phyloP scores from a whole-genome alignment of 92 coral and sea anemone species.

The Phenganax subtilis region DNA sequence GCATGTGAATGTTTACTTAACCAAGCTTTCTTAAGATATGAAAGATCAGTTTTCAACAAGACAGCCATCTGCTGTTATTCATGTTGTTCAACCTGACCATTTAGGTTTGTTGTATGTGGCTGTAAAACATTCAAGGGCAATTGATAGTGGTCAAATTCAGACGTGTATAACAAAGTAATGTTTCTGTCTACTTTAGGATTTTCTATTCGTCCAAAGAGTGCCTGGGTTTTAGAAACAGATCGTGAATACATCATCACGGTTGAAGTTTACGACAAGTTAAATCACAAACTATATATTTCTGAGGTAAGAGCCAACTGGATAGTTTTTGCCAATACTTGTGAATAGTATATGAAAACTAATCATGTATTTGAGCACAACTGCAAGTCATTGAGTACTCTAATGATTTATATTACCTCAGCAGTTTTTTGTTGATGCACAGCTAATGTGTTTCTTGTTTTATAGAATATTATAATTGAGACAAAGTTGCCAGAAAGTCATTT shows the following conservation, averaged over 20 bases:
- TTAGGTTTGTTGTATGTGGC: slow-evolving; percentile 49
- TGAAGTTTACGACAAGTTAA: slow-evolving; percentile 70
- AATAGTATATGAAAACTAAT: no score
- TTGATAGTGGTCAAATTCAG: not conserved
- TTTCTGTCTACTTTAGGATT: slow-evolving; percentile 51
- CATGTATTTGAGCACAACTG: no score
- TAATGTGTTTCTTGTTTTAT: slow-evolving; percentile 15
- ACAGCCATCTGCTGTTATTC: slow-evolving; percentile 75
- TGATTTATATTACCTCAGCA: no score
- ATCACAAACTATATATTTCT: slow-evolving; percentile 73
- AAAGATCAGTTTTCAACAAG: slow-evolving; percentile 24
- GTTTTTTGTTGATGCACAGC: not conserved
- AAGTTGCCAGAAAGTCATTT: slow-evolving; percentile 58
- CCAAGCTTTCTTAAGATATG: slow-evolving; percentile 13
- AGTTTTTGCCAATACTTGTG: no score
- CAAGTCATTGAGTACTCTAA: no score
- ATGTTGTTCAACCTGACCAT: slow-evolving; percentile 81
- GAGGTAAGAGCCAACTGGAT: slow-evolving; percentile 50
- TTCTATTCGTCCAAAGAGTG: slow-evolving; percentile 63
- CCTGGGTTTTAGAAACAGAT: slow-evolving; percentile 84
- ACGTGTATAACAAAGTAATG: not conserved
- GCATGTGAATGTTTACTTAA: not conserved
- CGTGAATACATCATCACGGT: slow-evolving; percentile 76
- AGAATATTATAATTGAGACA: slow-evolving; percentile 72
- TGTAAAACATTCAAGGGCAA: not conserved